A percentile compares a stretch with the other conserved stretches of the same genome.
phyloP scores from a whole-genome alignment of 2,888 invertebrate genomes.

The Siphonodentalium dalli region DNA sequence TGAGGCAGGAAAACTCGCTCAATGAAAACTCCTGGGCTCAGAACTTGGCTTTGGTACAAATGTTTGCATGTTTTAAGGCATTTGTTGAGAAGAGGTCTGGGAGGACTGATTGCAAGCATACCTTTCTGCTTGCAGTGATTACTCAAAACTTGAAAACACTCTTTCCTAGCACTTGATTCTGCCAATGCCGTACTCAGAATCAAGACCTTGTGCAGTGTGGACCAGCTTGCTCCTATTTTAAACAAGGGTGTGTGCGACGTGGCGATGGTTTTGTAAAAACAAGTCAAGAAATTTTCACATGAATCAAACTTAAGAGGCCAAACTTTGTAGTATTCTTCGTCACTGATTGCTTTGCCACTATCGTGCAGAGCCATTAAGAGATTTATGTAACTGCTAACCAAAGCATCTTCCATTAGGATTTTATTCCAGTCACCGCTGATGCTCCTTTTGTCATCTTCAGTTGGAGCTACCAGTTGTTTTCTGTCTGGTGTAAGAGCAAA shows the following conservation, averaged over 20 bases:
- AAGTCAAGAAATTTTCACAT: not conserved
- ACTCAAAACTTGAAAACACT: slow-evolving; percentile 16
- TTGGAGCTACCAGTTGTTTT: slow-evolving; percentile 33
- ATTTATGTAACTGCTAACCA: slow-evolving; percentile 31
- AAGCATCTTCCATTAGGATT: slow-evolving; percentile 32
- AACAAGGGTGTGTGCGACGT: slow-evolving; percentile 10
- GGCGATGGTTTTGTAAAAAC: slow-evolving; percentile 20
- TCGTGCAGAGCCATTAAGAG: slow-evolving; percentile 17
- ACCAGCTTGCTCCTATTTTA: slow-evolving; percentile 11
- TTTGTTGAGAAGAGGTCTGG: too few relatives aligned
- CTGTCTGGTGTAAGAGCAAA: slow-evolving; percentile 54
- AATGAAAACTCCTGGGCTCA: slow-evolving; percentile 24
- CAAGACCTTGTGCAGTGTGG: slow-evolving; percentile 12
- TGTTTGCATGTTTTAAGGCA: too few relatives aligned
- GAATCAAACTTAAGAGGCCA: slow-evolving; percentile 24
- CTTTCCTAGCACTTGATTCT: slow-evolving; percentile 10
- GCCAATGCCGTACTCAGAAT: slow-evolving; percentile 23
- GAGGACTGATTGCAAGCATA: too few relatives aligned
- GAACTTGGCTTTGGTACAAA: too few relatives aligned
- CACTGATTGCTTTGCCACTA: too few relatives aligned
- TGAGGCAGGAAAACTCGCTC: slow-evolving; percentile 27
- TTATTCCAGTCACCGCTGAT: slow-evolving; percentile 39
- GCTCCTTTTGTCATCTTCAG: slow-evolving; percentile 35
- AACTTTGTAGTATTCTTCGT: slow-evolving; percentile 14
- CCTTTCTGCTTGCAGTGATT: too few relatives aligned